Percentiles rank a stretch among this genome's conserved stretches.
Conservation (phyloP, 2,113 vertebrate genomes). For the Alethe castanea region DNA sequence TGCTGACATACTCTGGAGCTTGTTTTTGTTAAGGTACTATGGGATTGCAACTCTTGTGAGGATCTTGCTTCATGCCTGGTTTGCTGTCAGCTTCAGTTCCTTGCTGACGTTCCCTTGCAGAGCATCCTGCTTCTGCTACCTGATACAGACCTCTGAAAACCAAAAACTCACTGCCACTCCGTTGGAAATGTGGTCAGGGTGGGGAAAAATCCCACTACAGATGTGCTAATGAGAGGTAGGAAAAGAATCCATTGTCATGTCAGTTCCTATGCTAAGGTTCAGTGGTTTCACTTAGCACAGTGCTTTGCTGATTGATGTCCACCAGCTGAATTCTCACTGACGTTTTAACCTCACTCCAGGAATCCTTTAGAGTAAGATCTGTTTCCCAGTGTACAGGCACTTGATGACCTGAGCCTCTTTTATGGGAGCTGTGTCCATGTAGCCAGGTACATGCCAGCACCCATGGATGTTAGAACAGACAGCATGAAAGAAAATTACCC, state of each 20-base stretch:
- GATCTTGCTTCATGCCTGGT: neutral
- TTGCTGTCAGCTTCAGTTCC: neutral
- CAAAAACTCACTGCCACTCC: neutral
- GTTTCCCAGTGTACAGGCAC: neutral
- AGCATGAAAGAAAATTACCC: neutral
- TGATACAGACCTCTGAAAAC: neutral
- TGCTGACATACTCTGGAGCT: neutral
- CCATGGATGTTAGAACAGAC: neutral
- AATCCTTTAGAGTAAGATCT: neutral
- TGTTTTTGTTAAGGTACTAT: neutral
- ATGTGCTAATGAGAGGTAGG: neutral
- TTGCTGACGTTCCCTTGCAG: neutral
- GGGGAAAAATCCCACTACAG: neutral
- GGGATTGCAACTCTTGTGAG: neutral
- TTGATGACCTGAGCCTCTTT: neutral
- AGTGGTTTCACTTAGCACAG: neutral
- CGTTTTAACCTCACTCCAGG: neutral
- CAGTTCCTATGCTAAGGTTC: neutral
- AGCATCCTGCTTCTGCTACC: neutral
- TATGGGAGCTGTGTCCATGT: neutral
- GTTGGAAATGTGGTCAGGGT: neutral
- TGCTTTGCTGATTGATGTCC: neutral
- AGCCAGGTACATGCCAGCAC: neutral
- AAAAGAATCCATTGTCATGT: neutral
- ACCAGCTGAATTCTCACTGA: neutral